Base-by-base conservation (phyloP, 2,888 invertebrate genomes). In the Lissocephala sabroskyi region DNA sequence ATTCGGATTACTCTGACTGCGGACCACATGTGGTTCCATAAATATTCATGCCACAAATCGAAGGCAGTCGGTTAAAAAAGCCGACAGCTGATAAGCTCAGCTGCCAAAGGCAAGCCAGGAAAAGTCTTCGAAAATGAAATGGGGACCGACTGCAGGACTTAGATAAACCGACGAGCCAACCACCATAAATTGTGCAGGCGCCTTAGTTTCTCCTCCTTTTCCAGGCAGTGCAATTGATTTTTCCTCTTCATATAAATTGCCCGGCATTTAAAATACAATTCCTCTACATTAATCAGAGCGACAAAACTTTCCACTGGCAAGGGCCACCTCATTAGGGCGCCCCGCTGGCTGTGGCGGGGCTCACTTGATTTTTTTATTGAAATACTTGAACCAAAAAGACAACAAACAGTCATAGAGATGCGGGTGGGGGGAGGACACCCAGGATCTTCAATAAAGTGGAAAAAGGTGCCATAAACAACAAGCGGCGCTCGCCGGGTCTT, bases 181-280 rank as follows among this genome's bases (percentile, higher is more conserved):
- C 56, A 67, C 75, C 54, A 78, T 71, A 71, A 78, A 78, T 78
- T 71, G 78, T 71, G 79, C 79, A 78, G 71, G 56, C 57, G 57
- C 57, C 76, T 60, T 61, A 3, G 23, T 7, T 23, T 23, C n/a
- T n/a, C n/a, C n/a, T n/a, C 66, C 67, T 76, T 76, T 76, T 54
- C 52, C 73, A 56, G 68, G 59, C 52, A 46, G 64, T 52, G 5
- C 35, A 35, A 10, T n/a, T n/a, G n/a, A n/a, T n/a, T n/a, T n/a
- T n/a, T n/a, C n/a, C n/a, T n/a, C n/a, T n/a, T n/a, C n/a, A n/a
- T n/a, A 63, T 65, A 75, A 62, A 75, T 66, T 71, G 56, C 49
- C 43, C 26, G 39, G 28, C 64, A 71, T 63, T 71, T 75, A 51
- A 76, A 73, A 53, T 56, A 54, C 61, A 67, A 56, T 73, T 65